Evolutionary conservation across 2,113 vertebrate genomes (phyloP).

Genomic region (Numenius arquata): DNA sequence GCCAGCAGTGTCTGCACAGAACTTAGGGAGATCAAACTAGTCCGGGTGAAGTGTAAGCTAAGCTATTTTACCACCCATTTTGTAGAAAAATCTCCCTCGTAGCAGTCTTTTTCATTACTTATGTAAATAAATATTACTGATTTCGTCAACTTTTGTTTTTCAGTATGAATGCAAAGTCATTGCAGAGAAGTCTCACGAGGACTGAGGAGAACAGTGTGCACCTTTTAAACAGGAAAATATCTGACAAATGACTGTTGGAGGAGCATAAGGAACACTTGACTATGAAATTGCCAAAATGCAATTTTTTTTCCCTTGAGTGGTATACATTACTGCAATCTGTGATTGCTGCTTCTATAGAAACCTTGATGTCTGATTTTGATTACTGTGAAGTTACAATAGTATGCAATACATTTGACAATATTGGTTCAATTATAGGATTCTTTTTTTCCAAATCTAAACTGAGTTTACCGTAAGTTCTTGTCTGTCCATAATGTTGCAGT

Average conservation of each 20-base stretch:
- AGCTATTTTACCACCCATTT: neutral
- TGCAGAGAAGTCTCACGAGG: conserved; percentile 90
- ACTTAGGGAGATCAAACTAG: neutral
- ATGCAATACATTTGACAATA: conserved; percentile 66
- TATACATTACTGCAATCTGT: conserved; percentile 81
- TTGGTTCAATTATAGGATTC: conserved; percentile 62
- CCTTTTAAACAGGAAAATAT: conserved; percentile 59
- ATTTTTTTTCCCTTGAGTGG: conserved; percentile 64
- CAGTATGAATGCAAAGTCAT: conserved; percentile 93
- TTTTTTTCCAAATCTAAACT: conserved; percentile 60
- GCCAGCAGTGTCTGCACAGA: neutral
- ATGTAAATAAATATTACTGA: neutral
- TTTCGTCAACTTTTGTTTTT: conserved; percentile 51
- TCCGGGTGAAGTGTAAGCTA: neutral
- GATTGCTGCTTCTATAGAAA: conserved; percentile 79
- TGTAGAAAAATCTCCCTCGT: neutral
- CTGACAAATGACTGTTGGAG: conserved; percentile 51
- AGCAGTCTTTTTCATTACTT: neutral
- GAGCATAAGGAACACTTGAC: conserved; percentile 59
- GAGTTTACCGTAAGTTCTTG: conserved; percentile 52
- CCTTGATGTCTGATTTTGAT: conserved; percentile 70
- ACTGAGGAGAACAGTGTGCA: conserved; percentile 75
- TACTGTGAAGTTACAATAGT: conserved; percentile 69
- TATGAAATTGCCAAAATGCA: conserved; percentile 75
- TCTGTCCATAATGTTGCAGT: conserved; percentile 71